Conservation (phyloP, 2,888 invertebrate species). For the Adineta ricciae region DNA sequence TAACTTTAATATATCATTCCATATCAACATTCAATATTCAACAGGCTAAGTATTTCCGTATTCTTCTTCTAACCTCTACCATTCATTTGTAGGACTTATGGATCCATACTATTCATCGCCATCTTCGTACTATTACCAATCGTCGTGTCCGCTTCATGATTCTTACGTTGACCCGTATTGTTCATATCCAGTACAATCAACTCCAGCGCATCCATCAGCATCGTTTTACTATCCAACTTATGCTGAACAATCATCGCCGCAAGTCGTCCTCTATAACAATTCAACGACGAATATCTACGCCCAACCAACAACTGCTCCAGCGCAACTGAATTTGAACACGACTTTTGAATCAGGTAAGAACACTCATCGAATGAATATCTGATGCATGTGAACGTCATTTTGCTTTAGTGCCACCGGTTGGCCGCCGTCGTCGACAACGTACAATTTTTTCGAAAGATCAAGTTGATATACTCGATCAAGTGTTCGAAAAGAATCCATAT, state of each 20-base stretch:
- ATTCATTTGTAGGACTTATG: neutral
- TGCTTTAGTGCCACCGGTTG: conserved; percentile 8
- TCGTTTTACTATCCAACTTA: neutral
- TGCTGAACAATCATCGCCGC: neutral
- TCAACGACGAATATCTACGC: neutral
- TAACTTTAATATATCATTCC: neutral
- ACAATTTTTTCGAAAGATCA: conserved; percentile 28
- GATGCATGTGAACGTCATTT: no score
- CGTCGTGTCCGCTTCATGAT: neutral
- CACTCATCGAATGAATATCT: no score
- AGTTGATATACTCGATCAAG: conserved; percentile 21
- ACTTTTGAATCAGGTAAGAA: neutral
- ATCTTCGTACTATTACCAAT: neutral
- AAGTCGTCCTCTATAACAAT: neutral
- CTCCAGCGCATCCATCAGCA: neutral
- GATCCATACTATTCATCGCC: neutral
- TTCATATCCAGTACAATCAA: neutral
- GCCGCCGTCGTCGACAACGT: conserved; percentile 27
- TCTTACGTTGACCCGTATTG: neutral
- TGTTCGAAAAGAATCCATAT: conserved; percentile 30
- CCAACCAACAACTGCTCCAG: neutral
- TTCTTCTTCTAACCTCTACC: neutral
- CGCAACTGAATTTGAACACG: neutral
- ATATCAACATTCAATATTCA: neutral
- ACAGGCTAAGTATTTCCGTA: neutral